Percentiles rank a stretch among this genome's conserved stretches.
Conservation (phyloP, 2,888 invertebrate genomes). For the Pollenia labialis region DNA sequence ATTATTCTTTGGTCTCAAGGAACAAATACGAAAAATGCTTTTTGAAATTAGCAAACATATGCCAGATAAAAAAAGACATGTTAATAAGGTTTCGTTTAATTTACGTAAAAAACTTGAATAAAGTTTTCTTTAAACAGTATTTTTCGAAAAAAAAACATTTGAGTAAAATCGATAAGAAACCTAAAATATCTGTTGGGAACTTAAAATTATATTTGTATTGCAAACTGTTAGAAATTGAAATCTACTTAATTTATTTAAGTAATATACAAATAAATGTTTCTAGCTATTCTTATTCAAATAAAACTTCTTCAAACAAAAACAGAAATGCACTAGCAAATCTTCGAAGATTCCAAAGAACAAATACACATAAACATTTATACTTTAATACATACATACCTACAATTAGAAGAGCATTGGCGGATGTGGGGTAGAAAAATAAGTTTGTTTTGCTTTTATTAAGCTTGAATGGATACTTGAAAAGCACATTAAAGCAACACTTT, state of each 20-base stretch:
- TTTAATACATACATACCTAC: conserved; percentile 7
- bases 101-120: no score
- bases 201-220: background rate
- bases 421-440: conserved; percentile 38
- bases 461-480: conserved; percentile 68
- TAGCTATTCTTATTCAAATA: background rate
- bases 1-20: conserved; percentile 19
- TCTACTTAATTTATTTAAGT: background rate
- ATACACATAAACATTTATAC: background rate
- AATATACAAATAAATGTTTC: background rate
- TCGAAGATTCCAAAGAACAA: background rate
- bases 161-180: background rate
- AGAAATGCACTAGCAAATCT: background rate
- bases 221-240: background rate
- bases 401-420: background rate
- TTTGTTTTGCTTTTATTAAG: conserved; percentile 67
- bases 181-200: background rate
- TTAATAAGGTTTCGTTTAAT: no score
- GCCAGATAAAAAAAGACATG: no score
- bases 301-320: background rate
- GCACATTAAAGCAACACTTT: conserved; percentile 74
- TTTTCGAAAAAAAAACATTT: no score
- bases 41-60: background rate
- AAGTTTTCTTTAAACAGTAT: no score
- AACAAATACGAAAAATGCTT: background rate